Conservation (phyloP, 2,888 invertebrate species). For the Axea sp. region DNA sequence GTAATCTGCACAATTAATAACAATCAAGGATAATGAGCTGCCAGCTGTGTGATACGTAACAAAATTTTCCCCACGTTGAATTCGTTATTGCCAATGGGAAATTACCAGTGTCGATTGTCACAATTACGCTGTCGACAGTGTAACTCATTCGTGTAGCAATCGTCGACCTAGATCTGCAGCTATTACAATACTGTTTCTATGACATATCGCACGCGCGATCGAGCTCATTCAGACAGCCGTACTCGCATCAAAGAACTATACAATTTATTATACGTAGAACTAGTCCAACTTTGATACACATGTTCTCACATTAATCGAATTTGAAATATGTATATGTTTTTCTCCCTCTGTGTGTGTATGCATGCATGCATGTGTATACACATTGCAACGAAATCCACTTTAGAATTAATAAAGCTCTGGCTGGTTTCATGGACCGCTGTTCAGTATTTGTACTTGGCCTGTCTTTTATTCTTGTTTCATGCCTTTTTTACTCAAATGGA, state of each 20-base stretch:
- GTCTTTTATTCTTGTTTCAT: no score
- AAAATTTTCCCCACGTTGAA: conserved; percentile 53
- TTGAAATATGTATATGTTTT: conserved; percentile 32
- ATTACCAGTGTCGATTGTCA: conserved; percentile 58
- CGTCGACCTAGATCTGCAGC: conserved; percentile 59
- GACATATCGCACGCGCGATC: conserved; percentile 59
- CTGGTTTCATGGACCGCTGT: no score
- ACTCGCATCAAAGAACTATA: conserved; percentile 25
- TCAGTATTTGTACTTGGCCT: no score
- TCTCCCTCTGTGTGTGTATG: no score
- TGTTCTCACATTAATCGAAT: conserved; percentile 27
- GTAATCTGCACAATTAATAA: conserved; percentile 34
- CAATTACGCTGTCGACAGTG: conserved; percentile 56
- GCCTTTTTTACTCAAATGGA: no score
- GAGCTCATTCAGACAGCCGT: conserved; percentile 40
- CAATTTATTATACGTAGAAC: conserved; percentile 25
- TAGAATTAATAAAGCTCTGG: no score
- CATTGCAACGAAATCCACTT: no score
- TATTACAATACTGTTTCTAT: conserved; percentile 57
- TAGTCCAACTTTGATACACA: conserved; percentile 11
- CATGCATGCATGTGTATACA: no score
- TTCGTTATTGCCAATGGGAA: conserved; percentile 51
- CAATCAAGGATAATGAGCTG: conserved; percentile 31
- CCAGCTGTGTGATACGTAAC: conserved; percentile 12
- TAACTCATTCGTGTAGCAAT: conserved; percentile 55